Evolutionary conservation across 2,113 vertebrate species (phyloP).

Genomic region (Pterocles burchelli): DNA sequence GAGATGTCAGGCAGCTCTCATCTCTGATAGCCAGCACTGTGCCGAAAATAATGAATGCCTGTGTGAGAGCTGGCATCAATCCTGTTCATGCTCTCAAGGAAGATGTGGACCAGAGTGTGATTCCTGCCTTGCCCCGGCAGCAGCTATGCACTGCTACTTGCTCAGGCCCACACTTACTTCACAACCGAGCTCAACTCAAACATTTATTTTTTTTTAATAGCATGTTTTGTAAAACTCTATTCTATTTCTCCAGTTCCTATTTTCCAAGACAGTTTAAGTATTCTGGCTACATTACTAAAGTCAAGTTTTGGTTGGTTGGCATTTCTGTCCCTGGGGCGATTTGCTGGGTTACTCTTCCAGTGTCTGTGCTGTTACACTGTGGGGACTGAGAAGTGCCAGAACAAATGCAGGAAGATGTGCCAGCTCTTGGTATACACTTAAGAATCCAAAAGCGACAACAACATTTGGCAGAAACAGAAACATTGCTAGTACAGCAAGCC

Average conservation of each 20-base stretch:
- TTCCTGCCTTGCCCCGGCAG: background rate
- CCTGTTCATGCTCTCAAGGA: background rate
- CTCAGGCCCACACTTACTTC: background rate
- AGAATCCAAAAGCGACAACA: background rate
- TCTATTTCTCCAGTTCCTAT: background rate
- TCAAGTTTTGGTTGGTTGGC: background rate
- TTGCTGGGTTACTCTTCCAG: background rate
- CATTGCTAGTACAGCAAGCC: constrained; percentile 14
- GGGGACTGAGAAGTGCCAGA: constrained; percentile 11
- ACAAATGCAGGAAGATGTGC: constrained; percentile 31
- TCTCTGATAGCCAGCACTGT: background rate
- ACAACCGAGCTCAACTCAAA: background rate
- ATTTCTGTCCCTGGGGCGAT: background rate
- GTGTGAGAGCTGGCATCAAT: background rate
- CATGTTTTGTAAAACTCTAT: background rate
- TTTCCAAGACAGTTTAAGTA: constrained; percentile 2
- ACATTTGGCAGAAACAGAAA: constrained; percentile 32
- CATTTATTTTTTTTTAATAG: background rate
- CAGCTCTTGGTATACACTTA: constrained; percentile 19
- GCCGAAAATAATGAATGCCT: background rate
- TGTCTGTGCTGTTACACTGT: background rate
- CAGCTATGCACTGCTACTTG: background rate
- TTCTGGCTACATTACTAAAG: background rate
- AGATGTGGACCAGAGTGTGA: background rate
- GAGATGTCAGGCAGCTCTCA: background rate